A percentile compares a stretch with the other conserved stretches of the same genome.
Evolutionary conservation across 2,888 invertebrate species (phyloP).

Genomic region (Anthrax anthrax): DNA sequence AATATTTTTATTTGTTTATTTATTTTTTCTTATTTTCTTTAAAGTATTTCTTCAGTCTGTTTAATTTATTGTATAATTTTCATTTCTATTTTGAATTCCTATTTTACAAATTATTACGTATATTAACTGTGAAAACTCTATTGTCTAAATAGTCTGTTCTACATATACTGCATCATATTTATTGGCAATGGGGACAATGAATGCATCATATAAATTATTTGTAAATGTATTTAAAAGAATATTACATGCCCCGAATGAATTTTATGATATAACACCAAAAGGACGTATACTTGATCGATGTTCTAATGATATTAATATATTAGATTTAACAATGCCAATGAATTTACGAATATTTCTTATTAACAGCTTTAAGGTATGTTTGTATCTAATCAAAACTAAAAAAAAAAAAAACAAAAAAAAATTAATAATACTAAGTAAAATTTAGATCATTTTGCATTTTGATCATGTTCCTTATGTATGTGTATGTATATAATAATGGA

Average conservation of each 20-base stretch:
- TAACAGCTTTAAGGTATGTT: conserved; percentile 27
- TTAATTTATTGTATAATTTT: too few relatives aligned
- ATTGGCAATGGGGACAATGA: neutral
- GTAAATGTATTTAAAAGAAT: conserved; percentile 34
- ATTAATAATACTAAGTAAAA: too few relatives aligned
- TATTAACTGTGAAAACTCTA: too few relatives aligned
- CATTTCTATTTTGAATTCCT: too few relatives aligned
- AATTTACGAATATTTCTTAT: conserved; percentile 19
- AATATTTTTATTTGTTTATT: too few relatives aligned
- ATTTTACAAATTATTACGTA: too few relatives aligned
- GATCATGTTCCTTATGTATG: too few relatives aligned
- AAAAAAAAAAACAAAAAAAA: too few relatives aligned
- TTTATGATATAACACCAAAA: conserved; percentile 48
- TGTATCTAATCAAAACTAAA: neutral
- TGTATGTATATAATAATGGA: too few relatives aligned
- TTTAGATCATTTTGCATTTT: too few relatives aligned
- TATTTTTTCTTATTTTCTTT: too few relatives aligned
- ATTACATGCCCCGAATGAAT: conserved; percentile 40
- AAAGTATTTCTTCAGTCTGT: too few relatives aligned
- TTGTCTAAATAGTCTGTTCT: neutral
- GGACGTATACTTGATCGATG: conserved; percentile 49
- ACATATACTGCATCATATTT: neutral
- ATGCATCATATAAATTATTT: conserved; percentile 38
- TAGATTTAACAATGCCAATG: conserved; percentile 39
- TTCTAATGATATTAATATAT: conserved; percentile 40